Evolutionary conservation across 1,140 invertebrate species (phyloP).

Genomic region (Drosophila athabasca): DNA sequence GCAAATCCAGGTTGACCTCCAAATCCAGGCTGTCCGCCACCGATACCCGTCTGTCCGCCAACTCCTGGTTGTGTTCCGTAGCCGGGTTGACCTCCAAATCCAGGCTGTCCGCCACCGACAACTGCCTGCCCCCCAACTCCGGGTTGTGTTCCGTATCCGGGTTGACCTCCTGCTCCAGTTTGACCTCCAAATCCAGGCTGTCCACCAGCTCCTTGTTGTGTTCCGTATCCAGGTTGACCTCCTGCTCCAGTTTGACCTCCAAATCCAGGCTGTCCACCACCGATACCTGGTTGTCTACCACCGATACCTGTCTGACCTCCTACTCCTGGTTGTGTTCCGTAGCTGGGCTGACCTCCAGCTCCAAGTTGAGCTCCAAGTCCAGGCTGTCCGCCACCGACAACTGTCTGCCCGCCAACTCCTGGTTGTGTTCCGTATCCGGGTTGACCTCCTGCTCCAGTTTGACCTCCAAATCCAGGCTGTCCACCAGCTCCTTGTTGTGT

Average conservation of each 20-base stretch:
- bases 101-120: conserved; percentile 3
- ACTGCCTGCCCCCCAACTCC: conserved; percentile 13
- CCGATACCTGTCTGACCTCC: conserved; percentile 18
- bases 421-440: conserved; percentile 13
- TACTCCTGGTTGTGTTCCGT: conserved; percentile 13
- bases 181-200: background rate
- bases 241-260: background rate
- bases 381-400: conserved; percentile 10
- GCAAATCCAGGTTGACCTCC: conserved; percentile 7
- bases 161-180: conserved; percentile 5
- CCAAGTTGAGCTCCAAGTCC: conserved; percentile 12
- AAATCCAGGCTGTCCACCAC: conserved; percentile 31
- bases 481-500: conserved; percentile 19
- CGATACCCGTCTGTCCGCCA: background rate
- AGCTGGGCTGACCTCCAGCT: conserved; percentile 24
- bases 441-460: conserved; percentile 4
- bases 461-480: conserved; percentile 17
- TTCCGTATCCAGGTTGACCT: background rate
- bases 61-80: conserved; percentile 7
- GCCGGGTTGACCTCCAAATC: conserved; percentile 12
- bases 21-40: conserved; percentile 19
- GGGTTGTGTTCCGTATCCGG: conserved; percentile 27
- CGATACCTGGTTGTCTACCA: conserved; percentile 14
- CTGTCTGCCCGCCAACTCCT: background rate
- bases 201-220: background rate